Evolutionary conservation across 2,113 vertebrate species (phyloP).

Genomic region (Hippocampus abdominalis): DNA sequence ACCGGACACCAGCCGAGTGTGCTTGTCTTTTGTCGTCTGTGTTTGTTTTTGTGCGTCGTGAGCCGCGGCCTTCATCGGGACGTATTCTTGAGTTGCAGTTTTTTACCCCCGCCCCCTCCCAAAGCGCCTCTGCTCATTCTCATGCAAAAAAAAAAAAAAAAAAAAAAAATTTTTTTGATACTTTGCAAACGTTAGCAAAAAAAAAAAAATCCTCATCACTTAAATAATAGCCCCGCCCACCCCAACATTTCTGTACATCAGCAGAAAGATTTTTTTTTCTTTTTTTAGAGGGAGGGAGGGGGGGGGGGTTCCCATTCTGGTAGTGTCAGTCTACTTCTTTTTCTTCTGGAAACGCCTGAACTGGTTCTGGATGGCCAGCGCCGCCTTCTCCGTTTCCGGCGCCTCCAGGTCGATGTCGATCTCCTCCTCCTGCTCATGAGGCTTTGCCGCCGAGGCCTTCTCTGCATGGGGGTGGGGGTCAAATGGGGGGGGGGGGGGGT

Average conservation of each 20-base stretch:
- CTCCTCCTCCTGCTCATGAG: slow-evolving; percentile 5
- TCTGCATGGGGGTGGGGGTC: not conserved
- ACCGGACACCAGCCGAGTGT: not conserved
- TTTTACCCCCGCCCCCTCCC: not conserved
- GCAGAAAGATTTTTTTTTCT: not conserved
- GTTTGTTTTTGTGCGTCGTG: not conserved
- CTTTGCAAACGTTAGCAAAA: not conserved
- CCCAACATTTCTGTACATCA: not conserved
- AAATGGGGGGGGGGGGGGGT: too few relatives aligned
- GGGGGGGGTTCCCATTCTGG: not conserved
- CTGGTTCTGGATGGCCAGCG: slow-evolving; percentile 11
- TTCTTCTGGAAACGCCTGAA: slow-evolving; percentile 13
- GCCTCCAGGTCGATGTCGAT: slow-evolving; percentile 12
- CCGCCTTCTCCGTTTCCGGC: slow-evolving; percentile 8
- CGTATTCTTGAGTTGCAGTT: not conserved
- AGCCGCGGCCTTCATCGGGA: not conserved
- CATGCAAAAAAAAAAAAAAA: slow-evolving; percentile 3
- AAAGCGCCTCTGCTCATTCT: not conserved
- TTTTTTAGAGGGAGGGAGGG: not conserved
- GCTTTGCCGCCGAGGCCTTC: slow-evolving; percentile 4
- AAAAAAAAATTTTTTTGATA: not conserved
- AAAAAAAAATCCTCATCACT: not conserved
- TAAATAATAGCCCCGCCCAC: slow-evolving; percentile 2
- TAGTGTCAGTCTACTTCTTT: not conserved
- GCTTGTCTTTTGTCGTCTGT: not conserved